A percentile compares a stretch with the other conserved stretches of the same genome.
Evolutionary conservation across 92 coral and sea anemone species (phyloP).

Genomic region (Palythoa grandis): DNA sequence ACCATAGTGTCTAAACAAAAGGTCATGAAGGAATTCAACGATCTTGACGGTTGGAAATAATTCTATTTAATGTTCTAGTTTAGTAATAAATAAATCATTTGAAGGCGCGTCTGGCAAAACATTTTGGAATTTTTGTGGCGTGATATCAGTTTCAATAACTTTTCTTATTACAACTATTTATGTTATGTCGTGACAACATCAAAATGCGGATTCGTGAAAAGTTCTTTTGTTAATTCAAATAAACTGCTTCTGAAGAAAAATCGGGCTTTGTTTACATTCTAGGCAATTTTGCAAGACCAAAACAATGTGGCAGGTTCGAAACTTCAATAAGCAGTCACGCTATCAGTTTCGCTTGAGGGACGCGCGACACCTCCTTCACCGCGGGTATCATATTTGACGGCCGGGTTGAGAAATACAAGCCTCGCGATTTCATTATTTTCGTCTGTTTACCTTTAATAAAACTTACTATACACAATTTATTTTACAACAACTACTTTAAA

Average conservation of each 20-base stretch:
- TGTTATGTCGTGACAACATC: no score
- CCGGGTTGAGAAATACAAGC: no score
- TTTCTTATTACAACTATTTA: neutral
- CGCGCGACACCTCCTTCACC: neutral
- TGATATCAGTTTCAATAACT: constrained; percentile 4
- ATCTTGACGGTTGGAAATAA: neutral
- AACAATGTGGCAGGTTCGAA: neutral
- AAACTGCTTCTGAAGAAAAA: neutral
- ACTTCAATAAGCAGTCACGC: neutral
- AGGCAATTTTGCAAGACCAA: neutral
- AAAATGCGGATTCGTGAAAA: neutral
- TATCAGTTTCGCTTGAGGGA: neutral
- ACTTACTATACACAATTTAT: no score
- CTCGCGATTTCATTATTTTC: no score
- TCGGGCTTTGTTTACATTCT: neutral
- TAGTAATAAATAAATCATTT: constrained; percentile 19
- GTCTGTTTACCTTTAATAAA: no score
- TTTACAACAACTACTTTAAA: no score
- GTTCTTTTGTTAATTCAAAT: neutral
- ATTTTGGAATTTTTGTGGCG: neutral
- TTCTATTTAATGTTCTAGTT: constrained; percentile 3
- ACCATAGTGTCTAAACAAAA: neutral
- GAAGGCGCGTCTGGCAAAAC: constrained; percentile 4
- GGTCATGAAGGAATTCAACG: neutral
- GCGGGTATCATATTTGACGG: no score